A percentile compares a stretch with the other conserved stretches of the same genome.
Conservation (phyloP, 2,113 vertebrate genomes). For the Phoenicopterus ruber region DNA sequence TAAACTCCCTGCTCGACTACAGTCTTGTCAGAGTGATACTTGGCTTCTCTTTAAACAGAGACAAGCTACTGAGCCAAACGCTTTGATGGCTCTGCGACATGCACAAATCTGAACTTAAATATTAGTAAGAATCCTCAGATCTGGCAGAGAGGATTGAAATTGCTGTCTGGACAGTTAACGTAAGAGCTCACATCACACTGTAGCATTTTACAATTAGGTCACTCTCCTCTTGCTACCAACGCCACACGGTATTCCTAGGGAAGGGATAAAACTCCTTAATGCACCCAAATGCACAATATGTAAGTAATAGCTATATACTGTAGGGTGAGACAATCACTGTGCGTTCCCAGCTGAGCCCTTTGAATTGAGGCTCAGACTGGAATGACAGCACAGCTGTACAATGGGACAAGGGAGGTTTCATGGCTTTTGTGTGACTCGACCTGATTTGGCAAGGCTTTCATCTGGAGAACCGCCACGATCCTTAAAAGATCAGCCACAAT, state of each 20-base stretch:
- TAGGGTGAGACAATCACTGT: background rate
- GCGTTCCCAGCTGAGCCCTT: background rate
- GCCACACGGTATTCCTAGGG: background rate
- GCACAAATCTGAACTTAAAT: background rate
- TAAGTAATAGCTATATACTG: background rate
- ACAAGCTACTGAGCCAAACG: background rate
- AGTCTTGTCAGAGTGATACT: background rate
- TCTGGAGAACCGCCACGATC: background rate
- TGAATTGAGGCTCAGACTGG: background rate
- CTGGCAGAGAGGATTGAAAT: background rate
- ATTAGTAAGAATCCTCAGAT: background rate
- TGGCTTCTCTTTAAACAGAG: background rate
- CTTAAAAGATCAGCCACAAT: background rate
- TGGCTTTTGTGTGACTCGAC: background rate
- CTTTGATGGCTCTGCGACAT: background rate
- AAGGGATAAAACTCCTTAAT: background rate
- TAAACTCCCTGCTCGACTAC: background rate
- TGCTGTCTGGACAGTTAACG: background rate
- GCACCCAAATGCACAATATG: background rate
- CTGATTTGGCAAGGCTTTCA: background rate
- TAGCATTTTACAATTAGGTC: background rate
- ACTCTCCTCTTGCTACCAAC: background rate
- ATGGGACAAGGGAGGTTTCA: background rate
- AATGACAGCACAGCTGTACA: background rate
- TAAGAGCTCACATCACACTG: background rate